Evolutionary conservation across 2,113 vertebrate species (phyloP), one percentile per base, ranked within the genome.

Genomic region (Melanerpes formicivorus): DNA sequence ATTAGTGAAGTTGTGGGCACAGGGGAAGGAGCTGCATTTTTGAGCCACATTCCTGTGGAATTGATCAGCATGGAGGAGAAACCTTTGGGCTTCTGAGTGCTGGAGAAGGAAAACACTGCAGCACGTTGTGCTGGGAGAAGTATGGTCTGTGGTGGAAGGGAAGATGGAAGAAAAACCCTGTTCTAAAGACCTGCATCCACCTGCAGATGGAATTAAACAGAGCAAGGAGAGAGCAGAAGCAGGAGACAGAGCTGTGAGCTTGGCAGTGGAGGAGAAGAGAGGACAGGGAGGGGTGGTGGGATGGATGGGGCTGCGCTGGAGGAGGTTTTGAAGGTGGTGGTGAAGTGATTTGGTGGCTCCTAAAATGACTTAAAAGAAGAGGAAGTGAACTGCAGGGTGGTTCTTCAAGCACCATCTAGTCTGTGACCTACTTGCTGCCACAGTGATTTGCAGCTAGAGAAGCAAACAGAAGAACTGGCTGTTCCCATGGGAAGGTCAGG

Each of bases 151-250:
- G 46, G 27, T 32, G 46, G 65, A 76, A 74, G 71, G 63, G 23
- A 84, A 72, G 90, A 73, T 50, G 60, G 80, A 91, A 77, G 29
- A n/a, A 83, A 75, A 78, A 65, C 60, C 50, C 18, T 82, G 14
- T 52, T 84, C 56, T 75, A 22, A 69, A 64, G n/a, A 58, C 26
- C 16, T 52, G 30, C 62, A 40, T 73, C 65, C 21, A 14, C 56
- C 59, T 71, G 37, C 65, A 60, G 65, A 8, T 60, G 55, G 76
- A 77, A 58, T 85, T n/a, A 42, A 95, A 59, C 29, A 56, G 77
- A 48, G 42, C 12, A 59, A 75, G n/a, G 55, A 58, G 40, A 37
- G 75, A 77, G 69, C 29, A 66, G 71, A 19, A 66, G 52, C 0
- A 26, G 74, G 62, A 88, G 70, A 32, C 4, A 3, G 62, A 48